Conservation (phyloP, 1,140 invertebrate species). For the Orius laevigatus region DNA sequence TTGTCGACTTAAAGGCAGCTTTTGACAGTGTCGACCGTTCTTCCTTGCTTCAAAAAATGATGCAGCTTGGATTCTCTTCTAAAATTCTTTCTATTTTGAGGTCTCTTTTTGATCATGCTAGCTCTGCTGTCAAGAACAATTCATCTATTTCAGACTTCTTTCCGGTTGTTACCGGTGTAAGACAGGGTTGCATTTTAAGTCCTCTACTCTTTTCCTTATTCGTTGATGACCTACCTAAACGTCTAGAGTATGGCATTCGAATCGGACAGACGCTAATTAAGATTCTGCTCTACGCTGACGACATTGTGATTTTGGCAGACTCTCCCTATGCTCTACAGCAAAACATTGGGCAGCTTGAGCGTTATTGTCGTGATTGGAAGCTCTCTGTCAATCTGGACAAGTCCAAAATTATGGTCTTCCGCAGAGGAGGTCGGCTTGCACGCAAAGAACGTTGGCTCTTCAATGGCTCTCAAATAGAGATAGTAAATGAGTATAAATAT, state of each 20-base stretch:
- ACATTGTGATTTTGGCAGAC: constrained; percentile 5
- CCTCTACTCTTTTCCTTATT: constrained; percentile 2
- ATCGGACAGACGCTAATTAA: background rate
- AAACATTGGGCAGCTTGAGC: constrained; percentile 6
- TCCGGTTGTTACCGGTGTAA: constrained; percentile 5
- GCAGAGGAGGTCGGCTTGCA: constrained; percentile 12
- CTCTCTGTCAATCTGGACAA: constrained; percentile 1
- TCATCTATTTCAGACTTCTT: too few relatives aligned
- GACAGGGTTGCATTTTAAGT: constrained; percentile 3
- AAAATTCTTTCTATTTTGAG: too few relatives aligned
- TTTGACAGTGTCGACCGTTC: too few relatives aligned
- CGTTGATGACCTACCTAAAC: constrained; percentile 10
- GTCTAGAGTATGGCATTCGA: too few relatives aligned
- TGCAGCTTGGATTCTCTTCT: too few relatives aligned
- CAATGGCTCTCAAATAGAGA: too few relatives aligned
- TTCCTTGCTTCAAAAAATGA: too few relatives aligned
- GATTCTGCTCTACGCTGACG: constrained; percentile 7
- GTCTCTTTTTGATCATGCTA: too few relatives aligned
- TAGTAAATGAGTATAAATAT: too few relatives aligned
- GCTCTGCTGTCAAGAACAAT: too few relatives aligned
- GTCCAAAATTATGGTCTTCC: constrained; percentile 19
- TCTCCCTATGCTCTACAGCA: background rate
- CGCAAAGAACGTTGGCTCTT: too few relatives aligned
- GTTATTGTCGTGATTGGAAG: constrained; percentile 9
- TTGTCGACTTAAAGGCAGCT: constrained; percentile 10